Base-by-base conservation (phyloP, 2,888 invertebrate genomes). In the Andrena fulva region DNA sequence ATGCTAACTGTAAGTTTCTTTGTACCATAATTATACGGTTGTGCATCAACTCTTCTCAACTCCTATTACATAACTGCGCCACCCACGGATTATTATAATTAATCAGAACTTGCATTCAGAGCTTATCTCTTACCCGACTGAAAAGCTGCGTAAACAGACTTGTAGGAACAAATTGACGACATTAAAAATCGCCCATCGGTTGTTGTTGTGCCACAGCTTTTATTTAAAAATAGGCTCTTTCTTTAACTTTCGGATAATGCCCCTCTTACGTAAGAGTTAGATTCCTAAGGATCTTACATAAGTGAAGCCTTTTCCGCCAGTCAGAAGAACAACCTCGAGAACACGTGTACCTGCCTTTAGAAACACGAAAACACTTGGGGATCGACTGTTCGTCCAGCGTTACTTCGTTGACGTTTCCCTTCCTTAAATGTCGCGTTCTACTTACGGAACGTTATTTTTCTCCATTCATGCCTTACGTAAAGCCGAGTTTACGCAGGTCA, bases 401-500 rank as follows among this genome's bases (percentile, higher is more conserved):
- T 56, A 7, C n/a, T 35, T 52, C 20, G 4, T 27, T 2, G 1
- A 20, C 31, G n/a, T 27, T 33, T 8, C 7, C n/a, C n/a, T 4
- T 10, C 24, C 10, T 20, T 56, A 27, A 56, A 56, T 27, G 56
- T 10, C 56, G 56, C 56, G 27, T 60, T 60, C 60, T n/a, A 29
- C 31, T 60, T 60, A 56, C 24, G 56, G 56, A 56, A 29, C 50
- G 52, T 54, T 78, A 33, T 71, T 78, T 77, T 71, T 71, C 52
- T 56, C 42, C 67, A 24, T 20, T 48, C 79, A 33, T 52, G 54
- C 66, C 71, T 80, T 80, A 80, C 80, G 80, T 78, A 80, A 71
- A 80, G 29, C 62, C 70, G 66, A 71, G 78, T 80, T 80, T 71
- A 80, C 78, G 78, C 78, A 78, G 80, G 80, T 80, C 80, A 66